A percentile compares a stretch with the other conserved stretches of the same genome.
Conservation (phyloP, 2,888 invertebrate genomes). For the Eremobia ochroleuca region DNA sequence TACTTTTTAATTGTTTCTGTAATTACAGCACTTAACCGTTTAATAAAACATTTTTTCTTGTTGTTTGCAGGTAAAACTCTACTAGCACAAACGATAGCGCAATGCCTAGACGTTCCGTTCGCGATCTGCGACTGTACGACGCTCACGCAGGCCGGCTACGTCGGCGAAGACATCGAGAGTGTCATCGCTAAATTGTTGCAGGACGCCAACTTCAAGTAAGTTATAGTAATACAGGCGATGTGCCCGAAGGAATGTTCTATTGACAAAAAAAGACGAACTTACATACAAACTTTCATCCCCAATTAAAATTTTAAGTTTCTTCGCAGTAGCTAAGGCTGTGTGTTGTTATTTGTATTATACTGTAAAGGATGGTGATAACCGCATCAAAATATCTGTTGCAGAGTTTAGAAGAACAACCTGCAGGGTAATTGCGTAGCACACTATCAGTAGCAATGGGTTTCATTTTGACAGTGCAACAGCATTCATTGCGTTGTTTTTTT, state of each 20-base stretch:
- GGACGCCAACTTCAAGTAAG: slow-evolving; percentile 97
- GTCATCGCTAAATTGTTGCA: slow-evolving; percentile 98
- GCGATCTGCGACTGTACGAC: slow-evolving; percentile 99
- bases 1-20: too few species aligned
- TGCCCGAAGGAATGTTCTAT: background rate
- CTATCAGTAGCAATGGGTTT: too few species aligned
- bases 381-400: too few species aligned
- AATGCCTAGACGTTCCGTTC: slow-evolving; percentile 99
- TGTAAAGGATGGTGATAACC: too few species aligned
- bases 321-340: background rate
- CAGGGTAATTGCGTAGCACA: too few species aligned
- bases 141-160: slow-evolving; percentile 98
- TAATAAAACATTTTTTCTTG: background rate
- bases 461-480: too few species aligned
- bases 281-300: background rate
- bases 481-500: too few species aligned
- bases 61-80: slow-evolving; percentile 96
- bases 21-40: too few species aligned
- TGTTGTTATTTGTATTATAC: too few species aligned
- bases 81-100: slow-evolving; percentile 99
- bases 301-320: background rate
- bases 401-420: too few species aligned
- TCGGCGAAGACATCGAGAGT: slow-evolving; percentile 99
- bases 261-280: background rate
- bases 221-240: background rate